Percentiles rank a stretch among this genome's conserved stretches.
Evolutionary conservation across 1,140 invertebrate species (phyloP).

Genomic region (Lucilia cuprina): DNA sequence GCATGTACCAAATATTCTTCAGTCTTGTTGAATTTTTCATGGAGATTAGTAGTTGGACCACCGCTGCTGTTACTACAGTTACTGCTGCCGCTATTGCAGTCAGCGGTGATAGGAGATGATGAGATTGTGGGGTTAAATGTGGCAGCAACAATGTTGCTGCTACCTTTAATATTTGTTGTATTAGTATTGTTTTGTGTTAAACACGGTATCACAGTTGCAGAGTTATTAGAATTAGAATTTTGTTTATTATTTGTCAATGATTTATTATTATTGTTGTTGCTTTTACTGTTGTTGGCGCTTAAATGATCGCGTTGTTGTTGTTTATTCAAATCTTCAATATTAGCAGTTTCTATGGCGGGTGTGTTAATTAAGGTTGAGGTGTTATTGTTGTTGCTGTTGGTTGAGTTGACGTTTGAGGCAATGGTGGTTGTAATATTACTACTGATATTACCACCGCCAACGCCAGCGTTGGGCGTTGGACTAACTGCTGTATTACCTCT

Average conservation of each 20-base stretch:
- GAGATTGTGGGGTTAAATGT: slow-evolving; percentile 58
- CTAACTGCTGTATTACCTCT: background rate
- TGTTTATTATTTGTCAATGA: slow-evolving; percentile 50
- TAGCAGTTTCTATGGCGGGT: slow-evolving; percentile 31
- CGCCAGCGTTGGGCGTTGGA: slow-evolving; percentile 13
- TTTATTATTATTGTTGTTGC: slow-evolving; percentile 51
- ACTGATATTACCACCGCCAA: background rate
- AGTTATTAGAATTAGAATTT: slow-evolving; percentile 58
- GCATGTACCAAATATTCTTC: slow-evolving; percentile 56
- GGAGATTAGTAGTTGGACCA: slow-evolving; percentile 9
- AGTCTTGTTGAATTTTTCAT: slow-evolving; percentile 57
- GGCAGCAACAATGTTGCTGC: slow-evolving; percentile 67
- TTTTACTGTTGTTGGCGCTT: slow-evolving; percentile 40
- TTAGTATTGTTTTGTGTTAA: slow-evolving; percentile 46
- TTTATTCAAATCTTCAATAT: background rate
- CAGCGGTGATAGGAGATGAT: background rate
- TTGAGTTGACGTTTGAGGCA: background rate
- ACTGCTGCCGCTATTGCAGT: background rate
- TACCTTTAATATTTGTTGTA: slow-evolving; percentile 62
- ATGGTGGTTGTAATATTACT: slow-evolving; percentile 11
- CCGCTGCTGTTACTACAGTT: background rate
- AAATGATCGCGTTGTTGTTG: background rate
- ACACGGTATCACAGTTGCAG: slow-evolving; percentile 47
- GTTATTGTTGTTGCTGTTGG: slow-evolving; percentile 34
- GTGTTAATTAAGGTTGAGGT: slow-evolving; percentile 25